These are phyloP conservation scores for Dendrolimus punctatus DNA, from an alignment of 1,140 invertebrate species.

Conservation along the genomic window DNA sequence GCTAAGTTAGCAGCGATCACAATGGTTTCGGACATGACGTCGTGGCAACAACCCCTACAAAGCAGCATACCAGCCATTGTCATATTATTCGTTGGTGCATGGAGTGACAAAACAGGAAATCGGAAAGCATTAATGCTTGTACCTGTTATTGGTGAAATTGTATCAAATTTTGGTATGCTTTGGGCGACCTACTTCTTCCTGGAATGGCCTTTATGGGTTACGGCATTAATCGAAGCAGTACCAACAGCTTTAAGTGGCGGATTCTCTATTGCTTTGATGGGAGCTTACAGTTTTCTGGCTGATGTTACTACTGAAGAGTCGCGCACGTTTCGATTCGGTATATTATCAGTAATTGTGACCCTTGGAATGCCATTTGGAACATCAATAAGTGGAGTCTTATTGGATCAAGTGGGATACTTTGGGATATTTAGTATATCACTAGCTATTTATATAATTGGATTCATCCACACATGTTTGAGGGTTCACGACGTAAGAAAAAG, in stretches of 20 bases:
- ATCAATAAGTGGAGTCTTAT: conserved; percentile 60
- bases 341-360: conserved; percentile 71
- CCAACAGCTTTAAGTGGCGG: conserved; percentile 71
- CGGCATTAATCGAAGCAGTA: conserved; percentile 68
- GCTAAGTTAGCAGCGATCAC: conserved; percentile 59
- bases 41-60: conserved; percentile 70
- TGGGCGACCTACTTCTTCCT: conserved; percentile 68
- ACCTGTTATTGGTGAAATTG: conserved; percentile 71
- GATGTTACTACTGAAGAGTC: conserved; percentile 72
- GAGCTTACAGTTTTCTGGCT: conserved; percentile 72
- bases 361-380: conserved; percentile 58
- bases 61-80: conserved; percentile 73
- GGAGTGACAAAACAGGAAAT: conserved; percentile 74
- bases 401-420: conserved; percentile 58
- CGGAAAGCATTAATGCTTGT: conserved; percentile 74
- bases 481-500: conserved; percentile 41
- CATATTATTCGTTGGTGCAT: conserved; percentile 75
- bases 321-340: conserved; percentile 71
- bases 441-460: conserved; percentile 42
- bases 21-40: conserved; percentile 69
- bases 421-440: conserved; percentile 55
- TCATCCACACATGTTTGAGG: conserved; percentile 47
- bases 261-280: conserved; percentile 70
- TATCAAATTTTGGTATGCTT: conserved; percentile 61
- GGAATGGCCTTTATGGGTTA: conserved; percentile 69